Evolutionary conservation across 35 echinoderm and acorn worm genomes (phyloP).

Genomic region (Heliocidaris erythrogramma): DNA sequence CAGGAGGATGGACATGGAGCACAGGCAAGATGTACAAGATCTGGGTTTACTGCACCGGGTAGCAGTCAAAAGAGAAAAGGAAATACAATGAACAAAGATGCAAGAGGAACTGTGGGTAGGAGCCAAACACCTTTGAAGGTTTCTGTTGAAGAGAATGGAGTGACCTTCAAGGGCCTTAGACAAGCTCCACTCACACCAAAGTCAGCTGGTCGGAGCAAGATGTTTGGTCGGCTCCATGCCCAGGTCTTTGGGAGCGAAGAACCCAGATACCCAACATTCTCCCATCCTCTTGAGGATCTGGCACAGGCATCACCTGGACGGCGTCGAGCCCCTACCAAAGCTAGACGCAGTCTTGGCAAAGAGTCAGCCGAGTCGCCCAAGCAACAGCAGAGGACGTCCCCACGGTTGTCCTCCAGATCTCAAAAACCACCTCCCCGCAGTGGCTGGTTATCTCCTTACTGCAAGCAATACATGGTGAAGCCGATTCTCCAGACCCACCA

Average conservation of each 20-base stretch:
- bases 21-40: not conserved
- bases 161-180: not conserved
- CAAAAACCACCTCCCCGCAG: not conserved
- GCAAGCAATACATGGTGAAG: slow-evolving; percentile 21
- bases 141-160: not conserved
- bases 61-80: not conserved
- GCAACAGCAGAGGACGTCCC: not conserved
- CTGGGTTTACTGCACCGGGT: not conserved
- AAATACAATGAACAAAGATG: not conserved
- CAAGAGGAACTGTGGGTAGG: not conserved
- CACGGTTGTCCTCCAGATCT: not conserved
- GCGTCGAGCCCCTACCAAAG: not conserved
- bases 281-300: slow-evolving; percentile 16
- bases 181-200: not conserved
- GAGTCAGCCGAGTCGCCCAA: not conserved
- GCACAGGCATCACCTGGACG: not conserved
- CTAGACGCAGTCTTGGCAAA: not conserved
- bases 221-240: slow-evolving; percentile 41
- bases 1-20: not conserved
- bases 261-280: not conserved
- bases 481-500: not conserved
- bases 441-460: slow-evolving; percentile 33
- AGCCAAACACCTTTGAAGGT: not conserved
- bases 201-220: slow-evolving; percentile 2
- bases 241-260: slow-evolving; percentile 23